phyloP scores from a whole-genome alignment of 92 coral and sea anemone genomes.

The Phenganax subtilis region DNA sequence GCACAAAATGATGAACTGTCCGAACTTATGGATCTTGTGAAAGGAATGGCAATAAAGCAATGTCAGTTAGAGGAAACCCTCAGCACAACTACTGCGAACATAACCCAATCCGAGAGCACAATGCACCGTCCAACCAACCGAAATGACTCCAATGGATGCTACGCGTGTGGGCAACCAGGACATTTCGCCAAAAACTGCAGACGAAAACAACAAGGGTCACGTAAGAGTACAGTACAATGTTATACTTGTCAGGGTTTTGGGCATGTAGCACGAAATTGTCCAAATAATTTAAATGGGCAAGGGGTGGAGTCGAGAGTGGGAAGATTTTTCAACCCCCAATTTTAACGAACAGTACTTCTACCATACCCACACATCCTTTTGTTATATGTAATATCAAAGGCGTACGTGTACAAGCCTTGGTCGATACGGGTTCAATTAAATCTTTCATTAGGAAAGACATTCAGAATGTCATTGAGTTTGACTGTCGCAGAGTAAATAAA shows the following conservation, averaged over 20 bases:
- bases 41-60: background rate
- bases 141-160: background rate
- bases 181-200: background rate
- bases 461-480: conserved; percentile 8
- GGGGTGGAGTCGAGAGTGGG: conserved; percentile 40
- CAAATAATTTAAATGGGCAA: conserved; percentile 42
- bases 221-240: conserved; percentile 5
- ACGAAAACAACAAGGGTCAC: background rate
- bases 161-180: conserved; percentile 8
- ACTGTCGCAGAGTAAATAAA: background rate
- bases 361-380: conserved; percentile 45
- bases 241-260: conserved; percentile 41
- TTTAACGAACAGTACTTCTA: background rate
- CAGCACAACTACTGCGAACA: background rate
- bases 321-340: conserved; percentile 25
- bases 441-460: conserved; percentile 12
- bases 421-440: conserved; percentile 45
- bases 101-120: background rate
- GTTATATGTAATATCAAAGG: conserved; percentile 34
- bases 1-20: background rate
- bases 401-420: conserved; percentile 36
- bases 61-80: background rate
- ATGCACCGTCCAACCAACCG: background rate
- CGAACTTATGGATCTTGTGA: background rate
- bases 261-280: conserved; percentile 42